phyloP scores from a whole-genome alignment of 2,113 vertebrate genomes.

The Paramormyrops kingsleyae region DNA sequence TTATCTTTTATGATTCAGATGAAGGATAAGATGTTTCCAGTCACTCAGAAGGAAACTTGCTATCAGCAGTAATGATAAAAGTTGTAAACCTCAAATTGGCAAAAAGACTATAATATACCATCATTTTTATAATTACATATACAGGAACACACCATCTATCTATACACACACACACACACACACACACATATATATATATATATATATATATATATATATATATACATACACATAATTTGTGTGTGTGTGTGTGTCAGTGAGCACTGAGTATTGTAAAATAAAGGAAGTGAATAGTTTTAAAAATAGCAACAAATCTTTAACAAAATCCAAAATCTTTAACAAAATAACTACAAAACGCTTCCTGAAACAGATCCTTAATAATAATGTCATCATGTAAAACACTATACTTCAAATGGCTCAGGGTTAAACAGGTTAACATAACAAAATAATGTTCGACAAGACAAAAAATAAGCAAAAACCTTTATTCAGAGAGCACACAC shows the following conservation, averaged over 20 bases:
- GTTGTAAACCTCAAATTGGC: background rate
- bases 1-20: background rate
- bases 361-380: background rate
- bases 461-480: background rate
- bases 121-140: background rate
- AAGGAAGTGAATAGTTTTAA: background rate
- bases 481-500: too few species aligned
- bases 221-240: too few species aligned
- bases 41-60: background rate
- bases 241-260: background rate
- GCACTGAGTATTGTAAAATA: background rate
- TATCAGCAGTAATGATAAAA: background rate
- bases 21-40: background rate
- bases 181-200: background rate
- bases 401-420: background rate
- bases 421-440: too few species aligned
- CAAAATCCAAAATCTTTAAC: background rate
- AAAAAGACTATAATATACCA: background rate
- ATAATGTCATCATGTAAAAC: background rate
- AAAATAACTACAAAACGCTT: background rate
- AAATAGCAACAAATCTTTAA: background rate
- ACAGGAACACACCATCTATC: background rate
- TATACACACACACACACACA: too few species aligned
- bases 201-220: too few species aligned
- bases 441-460: background rate